Evolutionary conservation across 2,113 vertebrate species (phyloP).

Genomic region (Salvator merianae): DNA sequence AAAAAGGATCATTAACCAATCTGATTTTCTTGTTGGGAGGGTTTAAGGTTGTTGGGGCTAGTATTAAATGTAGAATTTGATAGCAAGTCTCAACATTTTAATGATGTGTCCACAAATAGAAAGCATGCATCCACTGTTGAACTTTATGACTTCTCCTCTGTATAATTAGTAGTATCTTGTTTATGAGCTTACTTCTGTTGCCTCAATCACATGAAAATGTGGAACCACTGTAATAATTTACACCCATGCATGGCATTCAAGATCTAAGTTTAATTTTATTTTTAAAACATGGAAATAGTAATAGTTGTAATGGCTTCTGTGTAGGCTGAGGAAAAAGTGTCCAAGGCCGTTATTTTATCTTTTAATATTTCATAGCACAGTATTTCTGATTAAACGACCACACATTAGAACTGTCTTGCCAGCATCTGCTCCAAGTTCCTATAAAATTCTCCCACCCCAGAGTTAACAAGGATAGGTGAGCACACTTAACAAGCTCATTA

Average conservation of each 20-base stretch:
- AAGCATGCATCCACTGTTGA: slow-evolving; percentile 79
- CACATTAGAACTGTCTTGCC: slow-evolving; percentile 25
- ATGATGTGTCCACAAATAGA: slow-evolving; percentile 87
- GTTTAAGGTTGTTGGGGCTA: slow-evolving; percentile 77
- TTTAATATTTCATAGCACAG: slow-evolving; percentile 15
- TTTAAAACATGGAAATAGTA: slow-evolving; percentile 37
- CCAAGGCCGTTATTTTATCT: slow-evolving; percentile 40
- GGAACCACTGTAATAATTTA: slow-evolving; percentile 84
- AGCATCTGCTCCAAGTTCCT: slow-evolving; percentile 30
- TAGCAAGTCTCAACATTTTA: slow-evolving; percentile 85
- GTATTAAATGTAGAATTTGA: slow-evolving; percentile 86
- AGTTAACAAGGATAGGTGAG: slow-evolving; percentile 22
- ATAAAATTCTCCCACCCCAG: not conserved
- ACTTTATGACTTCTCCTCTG: slow-evolving; percentile 84
- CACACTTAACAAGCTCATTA: slow-evolving; percentile 19
- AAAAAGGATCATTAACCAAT: slow-evolving; percentile 78
- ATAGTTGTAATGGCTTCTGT: slow-evolving; percentile 5
- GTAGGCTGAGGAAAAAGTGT: slow-evolving; percentile 6
- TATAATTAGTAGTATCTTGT: slow-evolving; percentile 88
- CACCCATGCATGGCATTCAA: slow-evolving; percentile 73
- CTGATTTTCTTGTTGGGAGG: slow-evolving; percentile 83
- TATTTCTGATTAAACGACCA: slow-evolving; percentile 39
- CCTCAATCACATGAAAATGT: slow-evolving; percentile 82
- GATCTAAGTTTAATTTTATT: slow-evolving; percentile 58
- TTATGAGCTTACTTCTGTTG: slow-evolving; percentile 85